These are phyloP conservation scores for Parnassius smintheus DNA, from an alignment of 2,888 invertebrate genomes.

Conservation along the genomic window DNA sequence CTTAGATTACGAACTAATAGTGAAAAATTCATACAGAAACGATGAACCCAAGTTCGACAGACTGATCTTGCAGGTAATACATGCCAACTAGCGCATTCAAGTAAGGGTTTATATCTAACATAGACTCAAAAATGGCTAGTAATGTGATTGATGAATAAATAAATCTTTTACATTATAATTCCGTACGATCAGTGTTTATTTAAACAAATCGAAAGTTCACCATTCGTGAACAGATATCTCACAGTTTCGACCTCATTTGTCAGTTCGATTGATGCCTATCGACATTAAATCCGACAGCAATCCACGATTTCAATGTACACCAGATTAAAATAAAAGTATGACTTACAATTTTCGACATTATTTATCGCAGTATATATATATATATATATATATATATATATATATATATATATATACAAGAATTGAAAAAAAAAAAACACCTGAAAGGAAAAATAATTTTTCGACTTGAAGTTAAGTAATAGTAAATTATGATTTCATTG, in stretches of 20 bases:
- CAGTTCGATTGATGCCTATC: slow-evolving; percentile 32
- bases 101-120: not conserved
- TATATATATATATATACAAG: too few relatives aligned
- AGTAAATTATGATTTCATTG: too few relatives aligned
- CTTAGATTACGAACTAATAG: too few relatives aligned
- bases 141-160: slow-evolving; percentile 12
- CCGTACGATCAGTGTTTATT: slow-evolving; percentile 51
- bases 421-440: too few relatives aligned
- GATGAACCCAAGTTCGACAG: too few relatives aligned
- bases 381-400: too few relatives aligned
- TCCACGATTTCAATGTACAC: slow-evolving; percentile 26
- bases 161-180: slow-evolving; percentile 56
- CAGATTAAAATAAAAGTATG: slow-evolving; percentile 3
- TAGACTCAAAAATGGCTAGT: not conserved
- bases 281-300: slow-evolving; percentile 31
- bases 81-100: too few relatives aligned
- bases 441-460: too few relatives aligned
- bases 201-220: slow-evolving; percentile 54
- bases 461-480: too few relatives aligned
- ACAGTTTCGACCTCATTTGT: slow-evolving; percentile 54
- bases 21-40: too few relatives aligned
- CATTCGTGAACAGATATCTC: slow-evolving; percentile 51
- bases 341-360: too few relatives aligned
- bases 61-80: not conserved
- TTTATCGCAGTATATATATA: too few relatives aligned